Evolutionary conservation across 2,888 invertebrate species (phyloP).

Genomic region (Ormia ochracea): DNA sequence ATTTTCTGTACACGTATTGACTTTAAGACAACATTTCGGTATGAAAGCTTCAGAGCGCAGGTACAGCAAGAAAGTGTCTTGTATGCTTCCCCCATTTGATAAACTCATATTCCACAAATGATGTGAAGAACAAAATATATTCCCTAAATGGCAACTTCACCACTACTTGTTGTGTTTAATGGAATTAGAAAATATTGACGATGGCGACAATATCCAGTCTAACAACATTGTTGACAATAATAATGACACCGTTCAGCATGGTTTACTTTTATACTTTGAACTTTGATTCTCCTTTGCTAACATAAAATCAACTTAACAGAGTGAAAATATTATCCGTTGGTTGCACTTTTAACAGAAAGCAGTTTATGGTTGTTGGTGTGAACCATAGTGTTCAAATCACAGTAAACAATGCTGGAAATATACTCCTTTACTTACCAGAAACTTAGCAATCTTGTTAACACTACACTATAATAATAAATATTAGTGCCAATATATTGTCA

Average conservation of each 20-base stretch:
- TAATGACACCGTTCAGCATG: constrained; percentile 54
- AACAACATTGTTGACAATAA: constrained; percentile 51
- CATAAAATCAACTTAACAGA: not conserved
- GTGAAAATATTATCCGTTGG: constrained; percentile 7
- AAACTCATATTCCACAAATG: not conserved
- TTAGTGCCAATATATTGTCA: no score
- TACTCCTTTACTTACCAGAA: constrained; percentile 52
- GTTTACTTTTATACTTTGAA: constrained; percentile 45
- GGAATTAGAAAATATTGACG: constrained; percentile 63
- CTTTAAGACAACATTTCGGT: no score
- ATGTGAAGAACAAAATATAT: not conserved
- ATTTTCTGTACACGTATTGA: no score
- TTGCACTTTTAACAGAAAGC: constrained; percentile 31
- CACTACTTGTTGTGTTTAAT: constrained; percentile 60
- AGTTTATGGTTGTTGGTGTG: not conserved
- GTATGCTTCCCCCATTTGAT: not conserved
- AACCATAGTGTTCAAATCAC: constrained; percentile 13
- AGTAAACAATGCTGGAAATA: constrained; percentile 56
- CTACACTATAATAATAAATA: not conserved
- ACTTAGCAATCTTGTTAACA: constrained; percentile 20
- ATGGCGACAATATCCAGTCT: constrained; percentile 58
- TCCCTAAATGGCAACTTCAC: not conserved
- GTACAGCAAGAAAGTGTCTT: no score
- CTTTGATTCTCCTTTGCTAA: not conserved
- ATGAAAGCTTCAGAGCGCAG: no score